A percentile compares a stretch with the other conserved stretches of the same genome.
phyloP scores from a whole-genome alignment of 2,888 invertebrate genomes.

The Lasius platythorax region DNA sequence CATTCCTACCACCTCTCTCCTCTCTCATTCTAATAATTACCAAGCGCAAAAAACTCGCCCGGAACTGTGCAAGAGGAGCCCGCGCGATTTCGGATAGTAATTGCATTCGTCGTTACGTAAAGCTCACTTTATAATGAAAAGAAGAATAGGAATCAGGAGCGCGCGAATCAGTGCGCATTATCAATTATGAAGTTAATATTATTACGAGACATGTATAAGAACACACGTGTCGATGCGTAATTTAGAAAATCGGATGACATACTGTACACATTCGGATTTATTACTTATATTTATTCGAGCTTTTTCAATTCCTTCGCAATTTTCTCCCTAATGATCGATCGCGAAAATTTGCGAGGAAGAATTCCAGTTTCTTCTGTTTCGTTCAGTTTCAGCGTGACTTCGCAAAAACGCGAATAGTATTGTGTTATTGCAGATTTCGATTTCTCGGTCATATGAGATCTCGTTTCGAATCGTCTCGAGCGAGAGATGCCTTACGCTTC shows the following conservation, averaged over 20 bases:
- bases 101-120: background rate
- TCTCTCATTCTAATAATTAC: constrained; percentile 32
- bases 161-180: too few species aligned
- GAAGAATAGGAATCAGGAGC: background rate
- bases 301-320: background rate
- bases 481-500: background rate
- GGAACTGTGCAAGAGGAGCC: background rate
- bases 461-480: constrained; percentile 3
- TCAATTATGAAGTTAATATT: too few species aligned
- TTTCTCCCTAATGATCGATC: background rate
- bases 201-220: too few species aligned
- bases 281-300: background rate
- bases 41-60: constrained; percentile 6
- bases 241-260: background rate
- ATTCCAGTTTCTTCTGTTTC: background rate
- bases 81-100: constrained; percentile 3
- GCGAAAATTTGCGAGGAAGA: background rate
- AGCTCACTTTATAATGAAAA: background rate
- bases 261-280: background rate
- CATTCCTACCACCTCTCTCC: constrained; percentile 16
- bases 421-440: constrained; percentile 36
- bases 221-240: background rate
- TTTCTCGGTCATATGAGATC: constrained; percentile 24
- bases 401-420: background rate
- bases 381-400: background rate